phyloP scores from a whole-genome alignment of 1,140 invertebrate species.

The Chironomus tepperi region DNA sequence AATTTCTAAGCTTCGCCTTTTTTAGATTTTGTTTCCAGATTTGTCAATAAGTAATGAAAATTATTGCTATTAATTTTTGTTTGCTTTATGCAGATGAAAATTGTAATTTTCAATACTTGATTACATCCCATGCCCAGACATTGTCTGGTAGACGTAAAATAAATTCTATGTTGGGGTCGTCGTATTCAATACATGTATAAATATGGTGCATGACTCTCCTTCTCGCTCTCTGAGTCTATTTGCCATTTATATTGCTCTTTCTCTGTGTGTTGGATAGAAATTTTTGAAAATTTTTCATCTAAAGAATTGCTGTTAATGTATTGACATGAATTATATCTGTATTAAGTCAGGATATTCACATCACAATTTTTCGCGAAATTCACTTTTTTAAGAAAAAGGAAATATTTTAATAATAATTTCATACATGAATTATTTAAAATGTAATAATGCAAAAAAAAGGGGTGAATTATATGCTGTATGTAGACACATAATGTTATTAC shows the following conservation, averaged over 20 bases:
- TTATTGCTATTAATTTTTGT: background rate
- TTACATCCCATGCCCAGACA: background rate
- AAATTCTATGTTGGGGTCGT: background rate
- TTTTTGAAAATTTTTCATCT: background rate
- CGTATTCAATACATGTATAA: background rate
- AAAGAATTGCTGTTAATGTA: background rate
- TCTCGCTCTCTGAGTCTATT: no score
- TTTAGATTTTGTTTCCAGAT: background rate
- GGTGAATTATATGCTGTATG: background rate
- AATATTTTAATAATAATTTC: background rate
- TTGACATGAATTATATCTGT: background rate
- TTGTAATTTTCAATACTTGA: background rate
- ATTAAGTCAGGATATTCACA: background rate
- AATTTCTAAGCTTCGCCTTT: background rate
- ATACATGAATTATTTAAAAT: slow-evolving; percentile 15
- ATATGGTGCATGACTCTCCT: background rate
- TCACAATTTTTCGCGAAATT: background rate
- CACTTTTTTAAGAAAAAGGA: background rate
- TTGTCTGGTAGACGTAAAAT: background rate
- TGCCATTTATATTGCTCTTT: background rate
- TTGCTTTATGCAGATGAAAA: background rate
- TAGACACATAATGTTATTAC: no score
- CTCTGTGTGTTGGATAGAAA: background rate
- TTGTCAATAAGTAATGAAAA: background rate
- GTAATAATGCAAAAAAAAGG: background rate